phyloP scores from a whole-genome alignment of 2,888 invertebrate genomes.

The Agelastica alni region DNA sequence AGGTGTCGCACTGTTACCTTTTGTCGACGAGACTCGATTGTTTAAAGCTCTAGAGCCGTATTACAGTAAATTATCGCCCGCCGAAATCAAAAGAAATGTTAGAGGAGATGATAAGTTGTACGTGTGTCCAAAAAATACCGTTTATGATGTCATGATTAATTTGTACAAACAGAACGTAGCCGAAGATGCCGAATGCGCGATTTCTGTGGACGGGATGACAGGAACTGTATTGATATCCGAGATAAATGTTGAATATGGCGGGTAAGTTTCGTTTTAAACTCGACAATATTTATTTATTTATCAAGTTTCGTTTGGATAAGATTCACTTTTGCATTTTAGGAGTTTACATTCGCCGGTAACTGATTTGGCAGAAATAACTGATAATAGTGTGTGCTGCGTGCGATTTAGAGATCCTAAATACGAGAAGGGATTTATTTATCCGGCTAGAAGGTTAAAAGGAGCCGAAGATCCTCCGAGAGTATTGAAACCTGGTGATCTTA shows the following conservation, averaged over 20 bases:
- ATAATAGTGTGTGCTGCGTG: constrained; percentile 68
- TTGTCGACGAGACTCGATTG: constrained; percentile 91
- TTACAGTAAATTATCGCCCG: constrained; percentile 78
- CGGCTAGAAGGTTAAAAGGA: constrained; percentile 69
- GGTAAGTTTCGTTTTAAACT: no score
- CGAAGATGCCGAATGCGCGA: constrained; percentile 62
- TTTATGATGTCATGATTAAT: constrained; percentile 71
- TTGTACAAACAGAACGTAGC: constrained; percentile 66
- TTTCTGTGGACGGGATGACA: constrained; percentile 79
- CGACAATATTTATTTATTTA: no score
- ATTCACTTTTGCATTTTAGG: constrained; percentile 36
- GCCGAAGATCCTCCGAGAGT: constrained; percentile 75
- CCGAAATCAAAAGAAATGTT: constrained; percentile 86
- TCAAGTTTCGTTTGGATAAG: no score
- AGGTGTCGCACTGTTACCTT: constrained; percentile 96
- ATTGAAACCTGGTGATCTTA: constrained; percentile 77
- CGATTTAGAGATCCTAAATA: constrained; percentile 81
- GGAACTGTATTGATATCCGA: constrained; percentile 78
- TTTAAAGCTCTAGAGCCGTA: constrained; percentile 82
- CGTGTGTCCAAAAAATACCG: constrained; percentile 71
- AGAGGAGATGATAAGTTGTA: constrained; percentile 91
- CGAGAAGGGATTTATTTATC: constrained; percentile 74
- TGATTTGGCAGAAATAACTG: constrained; percentile 66
- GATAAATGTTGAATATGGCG: constrained; percentile 69
- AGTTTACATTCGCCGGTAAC: constrained; percentile 72